Conservation (phyloP, 2,113 vertebrate species). For the Bubalus kerabau region DNA sequence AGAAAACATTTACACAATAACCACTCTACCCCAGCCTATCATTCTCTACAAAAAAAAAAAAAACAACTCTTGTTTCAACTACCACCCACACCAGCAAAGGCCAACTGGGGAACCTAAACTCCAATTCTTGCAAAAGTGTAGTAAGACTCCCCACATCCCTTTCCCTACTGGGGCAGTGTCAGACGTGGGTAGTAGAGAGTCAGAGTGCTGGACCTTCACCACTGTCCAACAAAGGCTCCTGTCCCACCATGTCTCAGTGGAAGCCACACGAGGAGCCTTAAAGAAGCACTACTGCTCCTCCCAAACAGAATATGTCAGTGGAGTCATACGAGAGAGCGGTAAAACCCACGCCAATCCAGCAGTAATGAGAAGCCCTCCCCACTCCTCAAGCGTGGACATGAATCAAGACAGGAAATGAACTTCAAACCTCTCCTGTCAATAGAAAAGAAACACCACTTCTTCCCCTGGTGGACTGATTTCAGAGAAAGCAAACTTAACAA, state of each 20-base stretch:
- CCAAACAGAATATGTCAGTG: not conserved
- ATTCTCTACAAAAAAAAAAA: not conserved
- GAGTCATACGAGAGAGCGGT: not conserved
- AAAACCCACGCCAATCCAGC: not conserved
- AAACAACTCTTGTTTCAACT: not conserved
- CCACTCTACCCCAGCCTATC: not conserved
- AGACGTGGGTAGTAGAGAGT: not conserved
- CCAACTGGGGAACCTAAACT: not conserved
- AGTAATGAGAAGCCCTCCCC: not conserved
- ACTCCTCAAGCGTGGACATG: not conserved
- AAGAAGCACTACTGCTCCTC: not conserved
- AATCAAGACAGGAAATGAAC: not conserved
- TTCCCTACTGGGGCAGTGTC: not conserved
- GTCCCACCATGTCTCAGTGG: not conserved
- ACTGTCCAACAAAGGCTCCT: not conserved
- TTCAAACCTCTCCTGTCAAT: not conserved
- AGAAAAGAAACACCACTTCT: not conserved
- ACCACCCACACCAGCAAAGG: not conserved
- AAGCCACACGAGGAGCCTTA: not conserved
- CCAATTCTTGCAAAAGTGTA: not conserved
- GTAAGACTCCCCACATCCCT: not conserved
- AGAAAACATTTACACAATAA: not conserved
- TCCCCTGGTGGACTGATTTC: not conserved
- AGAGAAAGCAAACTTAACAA: not conserved
- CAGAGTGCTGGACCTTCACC: not conserved